Evolutionary conservation across 2,113 vertebrate species (phyloP), one percentile per base, ranked within the genome.

Genomic region (Gobio gobio): DNA sequence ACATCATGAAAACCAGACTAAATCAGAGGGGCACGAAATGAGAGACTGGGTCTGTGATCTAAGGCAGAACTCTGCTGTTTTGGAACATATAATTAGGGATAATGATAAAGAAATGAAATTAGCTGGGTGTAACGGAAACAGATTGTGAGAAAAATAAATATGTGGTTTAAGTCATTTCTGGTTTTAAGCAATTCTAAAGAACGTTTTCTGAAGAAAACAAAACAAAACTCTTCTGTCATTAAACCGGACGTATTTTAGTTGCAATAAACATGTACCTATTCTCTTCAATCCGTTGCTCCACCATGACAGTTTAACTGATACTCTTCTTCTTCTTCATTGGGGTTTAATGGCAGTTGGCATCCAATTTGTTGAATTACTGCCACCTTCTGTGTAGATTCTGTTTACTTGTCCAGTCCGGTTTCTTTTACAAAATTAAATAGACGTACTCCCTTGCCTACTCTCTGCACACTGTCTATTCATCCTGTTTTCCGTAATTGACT

Each of bases 41-140:
- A 56, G 61, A 79, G 66, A 58, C 45, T 75, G 63, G 26, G 26
- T 47, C 78, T 56, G 26, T 77, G 64, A 82, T 66, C 74, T 56
- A 54, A 68, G n/a, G 40, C 88, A 82, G 66, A 85, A 20, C 63
- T 56, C 63, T 72, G 10, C 36, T 81, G 68, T 49, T 78, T 70
- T 47, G 16, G 80, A 66, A 83, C 83, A 85, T 83, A 68, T 85
- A 79, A 89, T 89, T 83, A 89, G 8, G 68, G 66, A 83, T 89
- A 87, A 89, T 76, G 72, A 78, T 58, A 33, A 24, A 58, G 61
- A 49, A 78, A 78, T 83, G 51, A 8, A 59, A 85, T 87, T 85
- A 82, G 20, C 26, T 51, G 73, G 78, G 83, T 87, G 83, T 78
- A 73, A 66, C 66, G 26, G 58, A 83, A 80, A 76, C 51, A 78